phyloP scores from a whole-genome alignment of 2,113 vertebrate species.

The Cacatua alba region DNA sequence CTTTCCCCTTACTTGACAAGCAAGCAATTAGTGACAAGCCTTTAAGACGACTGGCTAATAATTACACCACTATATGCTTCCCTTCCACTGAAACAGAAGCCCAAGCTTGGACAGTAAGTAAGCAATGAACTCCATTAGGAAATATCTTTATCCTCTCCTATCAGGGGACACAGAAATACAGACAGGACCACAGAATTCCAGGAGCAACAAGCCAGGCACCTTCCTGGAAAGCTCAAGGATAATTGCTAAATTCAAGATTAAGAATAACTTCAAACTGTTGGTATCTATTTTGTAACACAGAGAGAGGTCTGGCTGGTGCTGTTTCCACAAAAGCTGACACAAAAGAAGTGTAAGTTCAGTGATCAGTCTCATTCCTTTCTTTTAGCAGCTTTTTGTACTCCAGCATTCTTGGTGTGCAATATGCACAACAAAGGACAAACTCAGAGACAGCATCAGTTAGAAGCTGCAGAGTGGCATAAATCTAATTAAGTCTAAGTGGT shows the following conservation, averaged over 20 bases:
- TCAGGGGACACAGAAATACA: background rate
- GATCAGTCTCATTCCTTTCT: too few relatives aligned
- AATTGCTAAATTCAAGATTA: background rate
- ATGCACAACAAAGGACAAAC: background rate
- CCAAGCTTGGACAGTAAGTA: background rate
- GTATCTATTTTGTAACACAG: background rate
- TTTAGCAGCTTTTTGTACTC: background rate
- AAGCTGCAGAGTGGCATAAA: slow-evolving; percentile 37
- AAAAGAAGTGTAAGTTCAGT: background rate
- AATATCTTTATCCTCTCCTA: background rate
- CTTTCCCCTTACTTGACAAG: background rate
- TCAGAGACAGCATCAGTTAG: background rate
- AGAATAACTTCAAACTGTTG: background rate
- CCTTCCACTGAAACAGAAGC: background rate
- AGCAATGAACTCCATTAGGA: background rate
- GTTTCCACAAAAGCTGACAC: background rate
- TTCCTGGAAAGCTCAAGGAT: background rate
- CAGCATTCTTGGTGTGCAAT: background rate
- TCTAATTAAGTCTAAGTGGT: slow-evolving; percentile 35
- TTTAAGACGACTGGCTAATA: background rate
- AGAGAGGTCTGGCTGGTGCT: accelerated
- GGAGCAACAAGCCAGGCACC: background rate
- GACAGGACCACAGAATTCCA: background rate
- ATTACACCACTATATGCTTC: background rate
- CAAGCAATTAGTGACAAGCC: background rate